phyloP scores from a whole-genome alignment of 2,797 vertebrate genomes.

The Sebastes iracundus region DNA sequence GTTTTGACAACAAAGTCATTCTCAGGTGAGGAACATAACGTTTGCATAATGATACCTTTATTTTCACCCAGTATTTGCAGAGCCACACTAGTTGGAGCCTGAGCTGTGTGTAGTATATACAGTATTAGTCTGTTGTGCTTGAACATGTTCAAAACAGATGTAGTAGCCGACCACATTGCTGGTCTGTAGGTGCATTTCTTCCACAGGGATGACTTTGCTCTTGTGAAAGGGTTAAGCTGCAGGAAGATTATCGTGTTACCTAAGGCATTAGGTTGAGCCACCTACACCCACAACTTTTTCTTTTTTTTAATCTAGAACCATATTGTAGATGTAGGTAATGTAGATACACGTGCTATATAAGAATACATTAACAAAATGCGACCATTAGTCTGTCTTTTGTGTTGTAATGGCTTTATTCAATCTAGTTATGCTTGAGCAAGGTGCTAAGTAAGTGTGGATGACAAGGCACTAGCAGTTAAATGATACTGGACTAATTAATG shows the following conservation, averaged over 20 bases:
- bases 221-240: constrained; percentile 54
- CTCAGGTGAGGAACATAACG: neutral
- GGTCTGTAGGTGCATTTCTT: constrained; percentile 1
- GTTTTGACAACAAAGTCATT: constrained; percentile 39
- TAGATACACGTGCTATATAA: neutral
- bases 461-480: neutral
- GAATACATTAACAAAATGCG: neutral
- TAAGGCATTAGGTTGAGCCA: constrained; percentile 52
- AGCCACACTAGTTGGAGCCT: neutral
- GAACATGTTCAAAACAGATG: neutral
- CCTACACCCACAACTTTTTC: constrained; percentile 18
- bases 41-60: constrained; percentile 16
- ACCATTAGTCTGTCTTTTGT: neutral
- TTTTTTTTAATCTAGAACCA: constrained; percentile 5
- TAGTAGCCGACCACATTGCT: neutral
- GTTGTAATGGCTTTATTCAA: neutral
- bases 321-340: neutral
- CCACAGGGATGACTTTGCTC: constrained; percentile 27
- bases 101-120: neutral
- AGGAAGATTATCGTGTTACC: constrained; percentile 67
- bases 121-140: neutral
- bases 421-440: neutral
- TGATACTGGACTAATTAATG: neutral
- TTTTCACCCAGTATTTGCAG: neutral
- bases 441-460: neutral